A percentile compares a stretch with the other conserved stretches of the same genome.
Conservation (phyloP, 2,888 invertebrate species). For the Pseudanteris insignis region DNA sequence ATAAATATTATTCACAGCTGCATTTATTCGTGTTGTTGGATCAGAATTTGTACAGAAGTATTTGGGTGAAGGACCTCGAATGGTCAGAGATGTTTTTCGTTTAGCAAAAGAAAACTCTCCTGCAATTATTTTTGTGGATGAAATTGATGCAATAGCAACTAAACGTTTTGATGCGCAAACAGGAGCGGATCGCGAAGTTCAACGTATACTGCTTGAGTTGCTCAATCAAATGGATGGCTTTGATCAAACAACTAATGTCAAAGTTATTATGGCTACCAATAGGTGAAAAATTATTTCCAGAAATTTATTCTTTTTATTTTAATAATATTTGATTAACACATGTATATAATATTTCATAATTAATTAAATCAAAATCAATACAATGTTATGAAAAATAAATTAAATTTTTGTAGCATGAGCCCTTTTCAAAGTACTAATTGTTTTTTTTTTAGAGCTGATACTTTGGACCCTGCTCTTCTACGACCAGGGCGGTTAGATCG, state of each 20-base stretch:
- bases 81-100: conserved; percentile 99
- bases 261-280: conserved; percentile 74
- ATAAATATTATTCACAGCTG: conserved; percentile 72
- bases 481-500: conserved; percentile 96
- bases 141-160: conserved; percentile 99
- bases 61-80: conserved; percentile 97
- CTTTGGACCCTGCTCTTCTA: conserved; percentile 95
- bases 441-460: conserved; percentile 80
- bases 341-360: too few species aligned
- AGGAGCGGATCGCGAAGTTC: conserved; percentile 97
- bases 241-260: conserved; percentile 99
- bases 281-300: too few species aligned
- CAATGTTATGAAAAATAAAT: too few species aligned
- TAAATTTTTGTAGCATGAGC: too few species aligned
- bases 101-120: conserved; percentile 99
- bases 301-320: too few species aligned
- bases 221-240: conserved; percentile 99
- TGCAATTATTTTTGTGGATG: conserved; percentile 99
- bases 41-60: conserved; percentile 99
- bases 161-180: conserved; percentile 99
- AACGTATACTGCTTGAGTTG: conserved; percentile 94
- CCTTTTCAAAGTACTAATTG: too few species aligned
- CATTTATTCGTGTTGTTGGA: conserved; percentile 98
- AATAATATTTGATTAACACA: too few species aligned
- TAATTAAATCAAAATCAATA: too few species aligned